Percentiles rank a stretch among this genome's conserved stretches.
Evolutionary conservation across 2,797 vertebrate species (phyloP).

Genomic region (Crocodylus rhombifer): DNA sequence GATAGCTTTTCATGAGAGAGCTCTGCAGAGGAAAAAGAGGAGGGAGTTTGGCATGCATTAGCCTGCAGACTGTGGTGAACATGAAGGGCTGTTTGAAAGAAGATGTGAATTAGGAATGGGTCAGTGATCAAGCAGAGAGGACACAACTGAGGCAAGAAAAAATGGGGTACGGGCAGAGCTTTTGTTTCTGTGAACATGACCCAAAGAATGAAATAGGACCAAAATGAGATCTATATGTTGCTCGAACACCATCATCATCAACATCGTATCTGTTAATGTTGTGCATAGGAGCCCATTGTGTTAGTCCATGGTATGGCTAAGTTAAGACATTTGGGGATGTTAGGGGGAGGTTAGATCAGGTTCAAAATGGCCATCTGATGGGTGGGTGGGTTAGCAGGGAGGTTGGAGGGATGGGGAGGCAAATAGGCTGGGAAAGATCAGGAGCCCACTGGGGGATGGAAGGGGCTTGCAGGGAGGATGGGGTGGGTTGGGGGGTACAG

Average conservation of each 20-base stretch:
- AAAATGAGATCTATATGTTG: not conserved
- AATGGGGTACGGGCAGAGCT: not conserved
- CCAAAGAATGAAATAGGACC: not conserved
- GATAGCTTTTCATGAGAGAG: not conserved
- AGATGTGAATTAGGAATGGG: not conserved
- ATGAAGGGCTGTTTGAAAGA: not conserved
- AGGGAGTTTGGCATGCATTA: not conserved
- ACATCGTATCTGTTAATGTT: not conserved
- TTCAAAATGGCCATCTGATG: too few relatives aligned
- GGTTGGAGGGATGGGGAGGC: too few relatives aligned
- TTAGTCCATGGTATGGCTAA: not conserved
- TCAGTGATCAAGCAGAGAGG: not conserved
- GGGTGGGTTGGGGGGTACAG: too few relatives aligned
- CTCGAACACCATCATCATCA: not conserved
- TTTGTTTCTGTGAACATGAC: rapidly evolving
- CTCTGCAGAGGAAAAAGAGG: not conserved
- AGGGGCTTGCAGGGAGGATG: too few relatives aligned
- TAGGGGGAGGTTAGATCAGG: too few relatives aligned
- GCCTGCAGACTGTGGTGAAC: not conserved
- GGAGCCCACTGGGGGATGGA: too few relatives aligned
- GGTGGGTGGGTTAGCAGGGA: too few relatives aligned
- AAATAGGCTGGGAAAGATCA: too few relatives aligned
- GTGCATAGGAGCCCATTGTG: not conserved
- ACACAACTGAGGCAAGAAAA: not conserved
- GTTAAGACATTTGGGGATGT: too few relatives aligned